phyloP scores from a whole-genome alignment of 2,113 vertebrate species.

The Picathartes gymnocephalus region DNA sequence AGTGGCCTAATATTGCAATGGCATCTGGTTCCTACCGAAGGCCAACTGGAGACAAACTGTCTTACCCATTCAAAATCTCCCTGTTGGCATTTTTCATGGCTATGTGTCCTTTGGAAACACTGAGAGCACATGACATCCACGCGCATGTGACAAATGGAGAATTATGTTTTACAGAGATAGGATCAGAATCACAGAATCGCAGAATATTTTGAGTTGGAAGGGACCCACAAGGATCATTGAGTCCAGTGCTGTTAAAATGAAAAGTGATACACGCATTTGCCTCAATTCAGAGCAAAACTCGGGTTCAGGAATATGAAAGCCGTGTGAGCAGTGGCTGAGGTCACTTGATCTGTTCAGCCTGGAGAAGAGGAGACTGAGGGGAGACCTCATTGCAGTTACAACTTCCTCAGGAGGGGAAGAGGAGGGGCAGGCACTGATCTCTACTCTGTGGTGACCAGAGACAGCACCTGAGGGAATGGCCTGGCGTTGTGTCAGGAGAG shows the following conservation, averaged over 20 bases:
- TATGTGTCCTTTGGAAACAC: not conserved
- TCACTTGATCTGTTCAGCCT: not conserved
- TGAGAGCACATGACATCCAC: not conserved
- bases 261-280: not conserved
- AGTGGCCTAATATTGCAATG: not conserved
- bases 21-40: not conserved
- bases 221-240: not conserved
- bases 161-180: not conserved
- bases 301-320: not conserved
- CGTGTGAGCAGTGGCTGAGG: fast-evolving
- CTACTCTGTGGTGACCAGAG: not conserved
- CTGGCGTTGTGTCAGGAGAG: not conserved
- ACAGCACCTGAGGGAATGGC: fast-evolving
- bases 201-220: not conserved
- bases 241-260: not conserved
- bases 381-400: not conserved
- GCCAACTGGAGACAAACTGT: not conserved
- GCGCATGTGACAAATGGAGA: not conserved
- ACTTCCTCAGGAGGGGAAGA: fast-evolving
- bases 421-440: not conserved
- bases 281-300: not conserved
- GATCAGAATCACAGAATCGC: not conserved
- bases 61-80: not conserved
- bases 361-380: not conserved
- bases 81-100: not conserved